These are phyloP conservation scores for Rafetus swinhoei DNA, from an alignment of 2,113 vertebrate species.

Conservation along the genomic window DNA sequence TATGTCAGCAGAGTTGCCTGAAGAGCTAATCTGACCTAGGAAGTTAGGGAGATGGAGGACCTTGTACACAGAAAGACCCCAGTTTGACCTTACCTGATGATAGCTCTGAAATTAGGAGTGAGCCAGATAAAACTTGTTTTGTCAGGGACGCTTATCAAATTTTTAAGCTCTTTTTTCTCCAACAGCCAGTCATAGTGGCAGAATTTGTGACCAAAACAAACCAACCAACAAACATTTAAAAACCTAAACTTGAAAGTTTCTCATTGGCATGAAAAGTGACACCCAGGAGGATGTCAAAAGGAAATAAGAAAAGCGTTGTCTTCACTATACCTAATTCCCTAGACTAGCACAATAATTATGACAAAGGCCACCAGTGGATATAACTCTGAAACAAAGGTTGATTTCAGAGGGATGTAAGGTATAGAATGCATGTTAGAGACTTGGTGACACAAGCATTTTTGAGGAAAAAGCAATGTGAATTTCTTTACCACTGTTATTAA, in stretches of 20 bases:
- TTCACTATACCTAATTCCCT: not conserved
- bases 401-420: not conserved
- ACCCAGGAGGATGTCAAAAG: not conserved
- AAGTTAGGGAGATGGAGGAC: not conserved
- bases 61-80: not conserved
- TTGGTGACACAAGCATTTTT: not conserved
- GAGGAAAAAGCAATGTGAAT: not conserved
- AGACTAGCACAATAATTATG: rapidly evolving
- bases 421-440: not conserved
- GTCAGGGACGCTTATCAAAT: rapidly evolving
- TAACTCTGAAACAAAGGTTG: not conserved
- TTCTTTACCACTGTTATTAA: rapidly evolving
- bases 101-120: not conserved
- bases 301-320: not conserved
- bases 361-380: not conserved
- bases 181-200: not conserved
- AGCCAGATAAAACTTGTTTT: not conserved
- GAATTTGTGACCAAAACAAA: not conserved
- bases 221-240: not conserved
- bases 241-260: not conserved
- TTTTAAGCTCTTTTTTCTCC: not conserved
- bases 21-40: not conserved
- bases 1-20: not conserved
- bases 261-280: not conserved
- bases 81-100: not conserved